Evolutionary conservation across 1,140 invertebrate genomes (phyloP).

Genomic region (Batillaria attramentaria): DNA sequence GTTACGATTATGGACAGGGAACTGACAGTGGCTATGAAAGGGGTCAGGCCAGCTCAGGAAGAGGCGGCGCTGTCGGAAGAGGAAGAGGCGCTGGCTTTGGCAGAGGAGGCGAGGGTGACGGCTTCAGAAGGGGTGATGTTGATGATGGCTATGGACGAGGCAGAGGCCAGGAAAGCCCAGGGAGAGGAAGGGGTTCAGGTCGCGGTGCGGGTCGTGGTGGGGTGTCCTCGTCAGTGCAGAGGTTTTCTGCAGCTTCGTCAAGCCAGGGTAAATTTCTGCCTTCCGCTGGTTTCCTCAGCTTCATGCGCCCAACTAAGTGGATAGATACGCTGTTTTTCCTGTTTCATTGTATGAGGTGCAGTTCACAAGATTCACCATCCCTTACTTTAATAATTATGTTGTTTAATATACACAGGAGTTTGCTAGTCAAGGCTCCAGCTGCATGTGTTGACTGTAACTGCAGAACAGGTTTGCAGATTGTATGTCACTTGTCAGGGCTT

Average conservation of each 20-base stretch:
- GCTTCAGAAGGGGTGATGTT: neutral
- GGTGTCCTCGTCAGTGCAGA: conserved; percentile 6
- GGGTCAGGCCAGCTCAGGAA: neutral
- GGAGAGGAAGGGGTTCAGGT: neutral
- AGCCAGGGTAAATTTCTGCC: conserved; percentile 27
- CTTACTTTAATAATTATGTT: neutral
- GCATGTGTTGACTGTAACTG: no score
- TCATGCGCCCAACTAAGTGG: no score
- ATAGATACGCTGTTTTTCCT: no score
- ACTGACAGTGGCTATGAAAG: neutral
- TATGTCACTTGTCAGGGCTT: no score
- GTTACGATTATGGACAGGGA: neutral
- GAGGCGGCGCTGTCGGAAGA: neutral
- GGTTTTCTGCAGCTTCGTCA: neutral
- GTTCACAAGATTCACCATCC: neutral
- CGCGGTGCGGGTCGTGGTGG: neutral
- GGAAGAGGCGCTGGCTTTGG: neutral
- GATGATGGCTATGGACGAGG: neutral
- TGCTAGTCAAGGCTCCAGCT: no score
- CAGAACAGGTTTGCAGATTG: no score
- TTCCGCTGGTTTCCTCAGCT: no score
- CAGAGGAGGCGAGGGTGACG: neutral
- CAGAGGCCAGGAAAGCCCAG: neutral
- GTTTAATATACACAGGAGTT: neutral
- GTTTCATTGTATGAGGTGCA: neutral